phyloP scores from a whole-genome alignment of 2,888 invertebrate species.

The Antheraea yamamai region DNA sequence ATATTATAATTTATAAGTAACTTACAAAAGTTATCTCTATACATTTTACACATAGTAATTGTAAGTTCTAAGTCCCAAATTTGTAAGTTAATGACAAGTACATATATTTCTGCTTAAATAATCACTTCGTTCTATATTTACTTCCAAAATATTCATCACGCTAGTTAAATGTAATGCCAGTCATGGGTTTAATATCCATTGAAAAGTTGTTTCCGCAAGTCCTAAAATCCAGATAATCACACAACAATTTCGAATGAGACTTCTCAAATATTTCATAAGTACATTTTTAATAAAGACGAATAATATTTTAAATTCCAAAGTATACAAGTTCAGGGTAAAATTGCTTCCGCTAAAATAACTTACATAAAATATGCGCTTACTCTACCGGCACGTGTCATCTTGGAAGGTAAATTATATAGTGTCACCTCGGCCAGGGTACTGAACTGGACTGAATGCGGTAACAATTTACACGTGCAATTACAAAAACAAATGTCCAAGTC shows the following conservation, averaged over 20 bases:
- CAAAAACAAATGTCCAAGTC: constrained; percentile 53
- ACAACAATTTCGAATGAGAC: background rate
- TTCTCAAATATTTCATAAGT: background rate
- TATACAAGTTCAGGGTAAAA: constrained; percentile 5
- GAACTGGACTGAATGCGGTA: constrained; percentile 44
- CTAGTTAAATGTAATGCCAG: background rate
- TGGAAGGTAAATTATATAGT: constrained; percentile 41
- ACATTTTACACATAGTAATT: too few species aligned
- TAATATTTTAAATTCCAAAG: background rate
- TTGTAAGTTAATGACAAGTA: too few species aligned
- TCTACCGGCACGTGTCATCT: constrained; percentile 36
- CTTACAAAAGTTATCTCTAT: too few species aligned
- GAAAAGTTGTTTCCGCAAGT: background rate
- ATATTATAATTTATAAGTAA: too few species aligned
- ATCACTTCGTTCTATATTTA: background rate
- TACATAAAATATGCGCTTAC: constrained; percentile 23
- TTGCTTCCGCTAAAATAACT: background rate
- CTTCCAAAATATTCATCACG: background rate
- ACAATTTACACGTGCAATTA: constrained; percentile 45
- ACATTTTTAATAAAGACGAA: background rate
- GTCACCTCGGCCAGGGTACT: constrained; percentile 39
- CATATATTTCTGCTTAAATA: background rate
- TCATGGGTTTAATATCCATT: background rate
- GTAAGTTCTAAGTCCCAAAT: too few species aligned
- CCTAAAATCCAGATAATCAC: background rate